Evolutionary conservation across 2,113 vertebrate species (phyloP), one percentile per base, ranked within the genome.

Genomic region (Arenaria interpres): DNA sequence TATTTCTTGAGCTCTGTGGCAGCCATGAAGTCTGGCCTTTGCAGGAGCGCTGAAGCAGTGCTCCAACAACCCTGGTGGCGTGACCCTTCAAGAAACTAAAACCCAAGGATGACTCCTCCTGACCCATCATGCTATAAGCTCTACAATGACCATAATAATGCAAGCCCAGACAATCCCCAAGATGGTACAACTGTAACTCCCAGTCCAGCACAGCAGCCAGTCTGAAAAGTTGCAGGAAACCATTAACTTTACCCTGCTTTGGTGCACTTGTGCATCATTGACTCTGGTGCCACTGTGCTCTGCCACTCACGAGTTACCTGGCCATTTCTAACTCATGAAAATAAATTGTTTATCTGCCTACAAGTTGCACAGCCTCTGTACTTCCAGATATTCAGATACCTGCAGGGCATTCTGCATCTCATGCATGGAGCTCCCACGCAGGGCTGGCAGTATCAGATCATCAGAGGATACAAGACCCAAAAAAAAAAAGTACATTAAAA

Each of bases 381-480:
- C 27, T 23, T 86, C 3, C 1, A 81, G 64, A 62, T 45, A 37
- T 14, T 37, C 25, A 64, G 39, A 22, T 28, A 85, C 0, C 0
- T 22, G 33, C 14, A 63, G 28, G 12, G 4, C n/a, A n/a, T 78
- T 89, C n/a, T 37, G 6, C 8, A 43, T 43, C 16, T 90, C 19
- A 1, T n/a, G 16, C 33, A 8, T 35, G 43, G 50, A 82, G 35
- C 7, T 89, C 62, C 32, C 24, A n/a, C 15, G 12, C 12, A 69
- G n/a, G 22, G 30, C 19, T 76, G 27, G 35, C 23, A 43, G 16
- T 32, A 57, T 46, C 39, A 68, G 20, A 81, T 24, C 5, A 1
- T 28, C 30, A 69, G 20, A 92, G 50, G 8, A 90, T 6, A 72
- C 2, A 23, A 69, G 20, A 50, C 4, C 24, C 5, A 48, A 17